These are phyloP conservation scores for Andricus quercusramuli DNA, from an alignment of 2,888 invertebrate genomes.

Conservation along the genomic window DNA sequence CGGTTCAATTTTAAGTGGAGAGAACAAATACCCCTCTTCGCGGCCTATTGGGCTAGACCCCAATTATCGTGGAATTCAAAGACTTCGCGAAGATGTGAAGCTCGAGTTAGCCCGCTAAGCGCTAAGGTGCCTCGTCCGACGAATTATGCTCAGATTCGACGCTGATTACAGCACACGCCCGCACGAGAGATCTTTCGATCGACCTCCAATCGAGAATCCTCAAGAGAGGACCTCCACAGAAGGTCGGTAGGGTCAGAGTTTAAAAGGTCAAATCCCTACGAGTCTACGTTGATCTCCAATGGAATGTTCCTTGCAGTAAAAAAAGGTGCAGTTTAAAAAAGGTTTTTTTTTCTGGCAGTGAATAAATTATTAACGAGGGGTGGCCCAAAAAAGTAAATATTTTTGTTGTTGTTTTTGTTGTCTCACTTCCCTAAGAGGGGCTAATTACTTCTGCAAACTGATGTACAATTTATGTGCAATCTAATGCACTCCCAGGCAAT, in stretches of 20 bases:
- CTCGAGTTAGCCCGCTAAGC: background rate
- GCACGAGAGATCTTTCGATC: slow-evolving; percentile 9
- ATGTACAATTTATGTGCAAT: too few species aligned
- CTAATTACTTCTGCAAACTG: too few species aligned
- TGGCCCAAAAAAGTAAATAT: too few species aligned
- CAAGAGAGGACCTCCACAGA: background rate
- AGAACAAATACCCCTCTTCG: slow-evolving; percentile 64
- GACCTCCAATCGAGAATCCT: slow-evolving; percentile 2
- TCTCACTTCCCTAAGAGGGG: too few species aligned
- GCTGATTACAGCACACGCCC: slow-evolving; percentile 12
- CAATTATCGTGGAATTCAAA: slow-evolving; percentile 69
- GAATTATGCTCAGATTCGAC: slow-evolving; percentile 3
- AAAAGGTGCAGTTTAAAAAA: background rate
- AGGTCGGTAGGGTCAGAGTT: background rate
- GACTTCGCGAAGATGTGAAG: slow-evolving; percentile 5
- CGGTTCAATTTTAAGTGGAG: slow-evolving; percentile 65
- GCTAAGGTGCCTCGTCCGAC: background rate
- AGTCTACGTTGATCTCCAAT: background rate
- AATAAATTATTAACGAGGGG: background rate
- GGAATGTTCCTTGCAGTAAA: background rate
- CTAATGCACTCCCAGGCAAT: too few species aligned
- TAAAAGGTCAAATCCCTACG: background rate
- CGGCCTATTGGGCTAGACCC: slow-evolving; percentile 55
- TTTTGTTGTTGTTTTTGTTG: too few species aligned
- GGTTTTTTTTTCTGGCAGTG: background rate